phyloP scores from a whole-genome alignment of 2,797 vertebrate species.

The Cossypha niveicapilla region DNA sequence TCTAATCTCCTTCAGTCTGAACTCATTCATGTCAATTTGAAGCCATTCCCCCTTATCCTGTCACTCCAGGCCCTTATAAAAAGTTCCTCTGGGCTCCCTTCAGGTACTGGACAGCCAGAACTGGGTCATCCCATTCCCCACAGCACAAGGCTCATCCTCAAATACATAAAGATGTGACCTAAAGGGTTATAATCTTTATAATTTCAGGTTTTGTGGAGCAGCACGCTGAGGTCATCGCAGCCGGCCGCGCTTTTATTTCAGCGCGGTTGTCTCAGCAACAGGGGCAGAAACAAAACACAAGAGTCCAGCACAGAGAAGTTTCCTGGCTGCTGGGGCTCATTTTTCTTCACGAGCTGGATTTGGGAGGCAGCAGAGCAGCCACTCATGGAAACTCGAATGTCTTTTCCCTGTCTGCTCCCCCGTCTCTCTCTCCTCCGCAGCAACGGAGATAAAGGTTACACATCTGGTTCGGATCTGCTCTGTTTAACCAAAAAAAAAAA shows the following conservation, averaged over 20 bases:
- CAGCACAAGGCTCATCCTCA: background rate
- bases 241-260: background rate
- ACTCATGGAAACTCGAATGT: background rate
- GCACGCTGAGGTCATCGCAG: background rate
- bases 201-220: background rate
- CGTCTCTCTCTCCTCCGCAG: background rate
- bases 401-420: conserved; percentile 14
- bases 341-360: background rate
- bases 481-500: background rate
- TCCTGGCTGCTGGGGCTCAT: conserved; percentile 28
- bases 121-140: background rate
- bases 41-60: background rate
- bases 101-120: background rate
- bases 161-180: no score
- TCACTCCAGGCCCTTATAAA: rapidly evolving
- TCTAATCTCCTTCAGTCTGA: background rate
- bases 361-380: background rate
- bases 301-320: background rate
- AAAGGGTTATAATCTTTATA: background rate
- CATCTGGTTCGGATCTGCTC: conserved; percentile 74
- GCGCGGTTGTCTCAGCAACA: background rate
- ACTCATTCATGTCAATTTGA: background rate
- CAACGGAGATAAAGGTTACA: conserved; percentile 37
- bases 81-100: background rate
- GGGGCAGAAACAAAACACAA: conserved; percentile 1